phyloP scores from a whole-genome alignment of 2,888 invertebrate genomes.

The Campoplex nolae region DNA sequence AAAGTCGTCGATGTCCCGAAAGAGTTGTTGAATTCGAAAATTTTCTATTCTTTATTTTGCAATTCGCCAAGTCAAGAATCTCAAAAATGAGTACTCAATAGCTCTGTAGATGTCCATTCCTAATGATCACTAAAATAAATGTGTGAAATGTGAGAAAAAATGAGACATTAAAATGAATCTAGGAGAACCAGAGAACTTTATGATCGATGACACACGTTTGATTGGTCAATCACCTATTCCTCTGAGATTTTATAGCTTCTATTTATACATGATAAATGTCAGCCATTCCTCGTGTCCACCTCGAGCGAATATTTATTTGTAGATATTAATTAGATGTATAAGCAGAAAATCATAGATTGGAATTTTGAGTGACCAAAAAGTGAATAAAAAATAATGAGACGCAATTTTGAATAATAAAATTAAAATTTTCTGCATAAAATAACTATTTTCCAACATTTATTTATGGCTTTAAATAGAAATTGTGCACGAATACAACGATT shows the following conservation, averaged over 20 bases:
- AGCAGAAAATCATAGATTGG: neutral
- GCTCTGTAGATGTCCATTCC: neutral
- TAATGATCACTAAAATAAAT: neutral
- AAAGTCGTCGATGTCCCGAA: neutral
- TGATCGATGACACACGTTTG: slow-evolving; percentile 2
- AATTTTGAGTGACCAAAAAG: too few relatives aligned
- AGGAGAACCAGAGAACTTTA: neutral
- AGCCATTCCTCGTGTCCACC: neutral
- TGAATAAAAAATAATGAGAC: neutral
- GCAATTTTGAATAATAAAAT: neutral
- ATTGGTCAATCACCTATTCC: neutral
- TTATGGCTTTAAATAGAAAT: neutral
- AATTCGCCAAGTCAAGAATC: too few relatives aligned
- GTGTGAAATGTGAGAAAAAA: neutral
- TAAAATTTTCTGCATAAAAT: neutral
- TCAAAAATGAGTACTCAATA: neutral
- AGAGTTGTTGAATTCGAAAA: neutral
- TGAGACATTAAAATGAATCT: neutral
- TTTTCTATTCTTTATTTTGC: neutral
- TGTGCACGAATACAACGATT: neutral
- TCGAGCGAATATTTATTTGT: neutral
- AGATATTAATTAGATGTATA: neutral
- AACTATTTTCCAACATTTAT: neutral
- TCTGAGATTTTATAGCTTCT: neutral
- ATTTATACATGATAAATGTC: slow-evolving; percentile 19